phyloP scores from a whole-genome alignment of 2,888 invertebrate species.

The Actias luna region DNA sequence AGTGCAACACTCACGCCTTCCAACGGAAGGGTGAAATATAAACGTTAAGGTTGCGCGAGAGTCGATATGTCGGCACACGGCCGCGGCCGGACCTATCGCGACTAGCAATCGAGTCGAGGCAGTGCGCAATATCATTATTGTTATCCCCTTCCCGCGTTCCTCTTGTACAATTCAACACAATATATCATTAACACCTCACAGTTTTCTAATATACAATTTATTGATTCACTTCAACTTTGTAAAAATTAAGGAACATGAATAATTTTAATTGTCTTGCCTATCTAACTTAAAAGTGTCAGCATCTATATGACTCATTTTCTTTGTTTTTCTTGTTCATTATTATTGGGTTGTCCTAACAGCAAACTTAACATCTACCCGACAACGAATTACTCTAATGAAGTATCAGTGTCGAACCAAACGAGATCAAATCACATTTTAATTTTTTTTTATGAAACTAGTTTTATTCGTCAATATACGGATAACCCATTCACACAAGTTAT shows the following conservation, averaged over 20 bases:
- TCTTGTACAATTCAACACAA: slow-evolving; percentile 9
- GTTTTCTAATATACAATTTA: not conserved
- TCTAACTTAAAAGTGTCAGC: no score
- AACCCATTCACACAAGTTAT: not conserved
- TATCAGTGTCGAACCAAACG: not conserved
- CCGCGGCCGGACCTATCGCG: slow-evolving; percentile 23
- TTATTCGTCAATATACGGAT: not conserved
- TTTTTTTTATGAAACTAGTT: not conserved
- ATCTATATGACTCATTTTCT: no score
- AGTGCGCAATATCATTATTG: slow-evolving; percentile 63
- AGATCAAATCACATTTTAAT: not conserved
- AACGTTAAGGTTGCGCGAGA: slow-evolving; percentile 37
- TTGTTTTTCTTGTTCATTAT: no score
- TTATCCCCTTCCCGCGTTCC: slow-evolving; percentile 39
- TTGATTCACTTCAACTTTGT: not conserved
- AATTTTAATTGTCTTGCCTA: no score
- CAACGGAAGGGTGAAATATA: slow-evolving; percentile 49
- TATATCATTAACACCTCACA: slow-evolving; percentile 9
- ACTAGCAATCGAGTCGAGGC: slow-evolving; percentile 32
- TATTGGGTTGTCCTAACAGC: not conserved
- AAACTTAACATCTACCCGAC: not conserved
- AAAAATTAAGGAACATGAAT: no score
- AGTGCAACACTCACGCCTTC: slow-evolving; percentile 60
- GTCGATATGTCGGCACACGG: slow-evolving; percentile 21
- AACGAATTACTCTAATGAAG: not conserved